Conservation (phyloP, 2,113 vertebrate species). For the Archilochus colubris region DNA sequence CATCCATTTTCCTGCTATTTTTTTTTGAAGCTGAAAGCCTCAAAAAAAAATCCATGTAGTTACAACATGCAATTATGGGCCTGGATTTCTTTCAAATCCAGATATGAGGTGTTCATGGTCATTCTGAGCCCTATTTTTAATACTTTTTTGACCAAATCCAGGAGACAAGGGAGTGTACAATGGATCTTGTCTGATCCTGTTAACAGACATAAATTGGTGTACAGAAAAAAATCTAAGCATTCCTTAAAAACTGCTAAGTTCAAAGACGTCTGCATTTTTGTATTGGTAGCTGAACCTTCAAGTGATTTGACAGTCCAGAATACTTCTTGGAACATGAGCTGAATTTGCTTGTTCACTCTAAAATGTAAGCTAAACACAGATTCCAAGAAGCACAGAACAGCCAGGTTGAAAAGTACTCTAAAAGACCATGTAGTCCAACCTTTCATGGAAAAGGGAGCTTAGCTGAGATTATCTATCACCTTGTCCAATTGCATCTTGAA, state of each 20-base stretch:
- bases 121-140: not conserved
- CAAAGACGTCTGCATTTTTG: not conserved
- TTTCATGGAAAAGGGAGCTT: not conserved
- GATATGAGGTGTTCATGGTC: not conserved
- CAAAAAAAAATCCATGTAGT: not conserved
- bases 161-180: not conserved
- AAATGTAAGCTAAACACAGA: not conserved
- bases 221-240: not conserved
- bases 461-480: not conserved
- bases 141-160: not conserved
- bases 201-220: not conserved
- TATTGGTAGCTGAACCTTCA: not conserved
- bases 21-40: not conserved
- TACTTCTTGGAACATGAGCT: not conserved
- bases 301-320: not conserved
- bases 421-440: not conserved
- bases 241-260: not conserved
- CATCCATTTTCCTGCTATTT: not conserved
- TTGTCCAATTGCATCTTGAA: not conserved
- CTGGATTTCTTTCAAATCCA: not conserved
- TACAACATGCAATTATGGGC: not conserved
- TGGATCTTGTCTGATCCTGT: not conserved
- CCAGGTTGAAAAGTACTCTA: rapidly evolving
- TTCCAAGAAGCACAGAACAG: not conserved
- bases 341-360: not conserved